Evolutionary conservation across 2,797 vertebrate species (phyloP), one percentile per base, ranked within the genome.

Genomic region (Manis pentadactyla): DNA sequence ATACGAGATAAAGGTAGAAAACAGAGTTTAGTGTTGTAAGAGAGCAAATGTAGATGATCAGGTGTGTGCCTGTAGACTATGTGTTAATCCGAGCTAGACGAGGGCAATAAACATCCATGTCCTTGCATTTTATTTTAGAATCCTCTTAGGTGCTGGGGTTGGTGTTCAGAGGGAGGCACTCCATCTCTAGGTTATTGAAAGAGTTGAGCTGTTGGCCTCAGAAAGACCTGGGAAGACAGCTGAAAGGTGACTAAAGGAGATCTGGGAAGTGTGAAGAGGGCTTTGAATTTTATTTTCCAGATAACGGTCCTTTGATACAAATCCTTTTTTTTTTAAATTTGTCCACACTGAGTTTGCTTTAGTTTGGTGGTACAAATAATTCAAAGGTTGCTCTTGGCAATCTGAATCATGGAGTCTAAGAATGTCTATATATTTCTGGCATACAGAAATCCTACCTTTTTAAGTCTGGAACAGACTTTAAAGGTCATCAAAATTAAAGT

Each of bases 91-190:
- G n/a, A n/a, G n/a, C n/a, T n/a, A n/a, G n/a, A n/a, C n/a, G n/a
- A n/a, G n/a, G n/a, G n/a, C n/a, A n/a, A n/a, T n/a, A n/a, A n/a
- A 92, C 3, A 2, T 93, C 79, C 86, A 96, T 93, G 96, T 93
- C 79, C 86, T 97, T 93, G 96, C 18, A 74, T 93, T 96, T 97
- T 89, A 93, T 96, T 96, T 97, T 89, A 81, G 93, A 95, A n/a
- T 93, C 49, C 51, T 82, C 12, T 90, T 75, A 96, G 97, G 89
- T 96, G 25, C 69, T 79, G 61, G 82, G 57, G 42, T 31, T 93
- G 61, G 66, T 63, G 23, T 90, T 92, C 29, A 74, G 59, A 84
- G 12, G 37, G 25, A 71, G 37, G 42, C 29, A 82, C 15, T 84
- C 19, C n/a, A 77, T 37, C 29, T 42, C n/a, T 23, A 46, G 37